A percentile compares a stretch with the other conserved stretches of the same genome.
Conservation (phyloP, 2,888 invertebrate species). For the Sinopyrophorus schimmeli region DNA sequence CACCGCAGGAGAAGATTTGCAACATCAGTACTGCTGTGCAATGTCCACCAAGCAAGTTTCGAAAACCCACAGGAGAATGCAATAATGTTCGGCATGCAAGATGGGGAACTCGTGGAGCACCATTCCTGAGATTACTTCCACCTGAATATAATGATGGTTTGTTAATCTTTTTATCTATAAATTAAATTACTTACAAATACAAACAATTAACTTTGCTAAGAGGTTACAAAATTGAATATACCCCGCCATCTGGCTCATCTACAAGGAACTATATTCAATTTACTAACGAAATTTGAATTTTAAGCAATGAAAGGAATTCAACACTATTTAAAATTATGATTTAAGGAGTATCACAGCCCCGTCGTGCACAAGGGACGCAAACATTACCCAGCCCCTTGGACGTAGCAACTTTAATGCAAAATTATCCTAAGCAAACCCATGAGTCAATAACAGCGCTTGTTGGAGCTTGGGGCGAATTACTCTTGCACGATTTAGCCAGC, state of each 20-base stretch:
- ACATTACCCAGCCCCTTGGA: conserved; percentile 65
- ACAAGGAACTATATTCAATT: too few species aligned
- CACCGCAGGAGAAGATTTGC: conserved; percentile 44
- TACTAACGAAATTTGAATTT: too few species aligned
- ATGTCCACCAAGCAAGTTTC: conserved; percentile 82
- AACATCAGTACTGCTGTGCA: conserved; percentile 59
- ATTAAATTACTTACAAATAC: too few species aligned
- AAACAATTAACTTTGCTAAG: too few species aligned
- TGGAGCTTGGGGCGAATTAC: conserved; percentile 78
- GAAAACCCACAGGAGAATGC: conserved; percentile 81
- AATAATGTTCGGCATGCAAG: conserved; percentile 85
- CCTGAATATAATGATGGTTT: conserved; percentile 77
- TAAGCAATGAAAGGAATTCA: too few species aligned
- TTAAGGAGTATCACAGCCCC: conserved; percentile 58
- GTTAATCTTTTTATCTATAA: conserved; percentile 38
- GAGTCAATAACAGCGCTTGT: conserved; percentile 77
- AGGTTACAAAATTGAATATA: too few species aligned
- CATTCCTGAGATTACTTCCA: conserved; percentile 72
- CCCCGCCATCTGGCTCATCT: too few species aligned
- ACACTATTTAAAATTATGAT: too few species aligned
- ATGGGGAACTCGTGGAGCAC: conserved; percentile 81
- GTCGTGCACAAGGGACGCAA: conserved; percentile 60
- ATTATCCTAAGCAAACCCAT: conserved; percentile 63
- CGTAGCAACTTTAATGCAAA: conserved; percentile 63
- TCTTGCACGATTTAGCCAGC: conserved; percentile 72